These are phyloP conservation scores for Bambusicola thoracicus DNA, from an alignment of 2,113 vertebrate species.

Conservation along the genomic window DNA sequence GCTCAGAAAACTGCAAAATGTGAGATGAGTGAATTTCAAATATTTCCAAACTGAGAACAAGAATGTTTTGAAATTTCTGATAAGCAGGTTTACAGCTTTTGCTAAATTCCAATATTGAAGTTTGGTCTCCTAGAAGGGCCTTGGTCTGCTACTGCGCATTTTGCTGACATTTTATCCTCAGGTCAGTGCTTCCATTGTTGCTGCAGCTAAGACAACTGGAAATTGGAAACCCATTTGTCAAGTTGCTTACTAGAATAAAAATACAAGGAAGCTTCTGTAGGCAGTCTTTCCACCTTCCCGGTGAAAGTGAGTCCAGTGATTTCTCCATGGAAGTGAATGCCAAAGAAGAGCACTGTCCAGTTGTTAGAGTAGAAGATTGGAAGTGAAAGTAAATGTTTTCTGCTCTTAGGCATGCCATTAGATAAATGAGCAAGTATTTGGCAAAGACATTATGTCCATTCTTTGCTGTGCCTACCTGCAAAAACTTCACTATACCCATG, in stretches of 20 bases:
- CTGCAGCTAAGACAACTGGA: conserved; percentile 28
- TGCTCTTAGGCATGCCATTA: not conserved
- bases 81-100: not conserved
- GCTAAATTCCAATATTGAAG: not conserved
- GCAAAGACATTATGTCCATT: not conserved
- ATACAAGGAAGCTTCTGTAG: not conserved
- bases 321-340: not conserved
- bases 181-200: conserved; percentile 33
- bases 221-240: conserved; percentile 37
- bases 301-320: not conserved
- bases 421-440: not conserved
- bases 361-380: not conserved
- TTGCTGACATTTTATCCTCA: not conserved
- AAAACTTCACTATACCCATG: not conserved
- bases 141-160: not conserved
- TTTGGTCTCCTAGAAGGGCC: not conserved
- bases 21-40: not conserved
- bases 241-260: conserved; percentile 33
- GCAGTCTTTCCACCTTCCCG: not conserved
- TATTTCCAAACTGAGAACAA: not conserved
- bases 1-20: not conserved
- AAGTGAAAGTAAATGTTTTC: not conserved
- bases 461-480: not conserved
- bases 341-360: not conserved
- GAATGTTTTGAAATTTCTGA: not conserved